A percentile compares a stretch with the other conserved stretches of the same genome.
phyloP scores from a whole-genome alignment of 2,888 invertebrate genomes.

The Chloroclystis v-ata region DNA sequence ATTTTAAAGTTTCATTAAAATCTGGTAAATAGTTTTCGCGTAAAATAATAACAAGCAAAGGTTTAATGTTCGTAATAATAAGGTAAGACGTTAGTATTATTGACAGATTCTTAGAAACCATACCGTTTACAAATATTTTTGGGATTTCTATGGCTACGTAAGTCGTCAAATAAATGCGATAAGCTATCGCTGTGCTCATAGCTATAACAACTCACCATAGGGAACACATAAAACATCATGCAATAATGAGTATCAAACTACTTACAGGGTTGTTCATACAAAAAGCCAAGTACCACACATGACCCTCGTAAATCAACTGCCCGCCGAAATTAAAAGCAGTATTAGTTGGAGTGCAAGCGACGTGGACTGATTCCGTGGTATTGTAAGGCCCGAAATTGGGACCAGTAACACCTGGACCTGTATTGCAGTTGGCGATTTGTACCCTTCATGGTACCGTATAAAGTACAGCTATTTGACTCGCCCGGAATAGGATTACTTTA shows the following conservation, averaged over 20 bases:
- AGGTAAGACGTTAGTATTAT: too few species aligned
- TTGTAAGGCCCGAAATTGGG: conserved; percentile 52
- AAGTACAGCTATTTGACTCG: conserved; percentile 24
- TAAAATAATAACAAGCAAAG: too few species aligned
- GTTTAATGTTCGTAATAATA: too few species aligned
- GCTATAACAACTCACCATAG: too few species aligned
- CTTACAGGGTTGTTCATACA: neutral
- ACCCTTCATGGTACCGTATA: conserved; percentile 24
- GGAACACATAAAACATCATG: conserved; percentile 33
- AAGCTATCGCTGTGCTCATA: too few species aligned
- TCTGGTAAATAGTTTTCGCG: too few species aligned
- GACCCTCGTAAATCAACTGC: conserved; percentile 68
- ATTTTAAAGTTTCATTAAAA: too few species aligned
- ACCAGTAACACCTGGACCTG: conserved; percentile 46
- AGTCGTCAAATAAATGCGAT: too few species aligned
- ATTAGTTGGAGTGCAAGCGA: conserved; percentile 62
- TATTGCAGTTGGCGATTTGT: conserved; percentile 30
- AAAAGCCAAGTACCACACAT: conserved; percentile 46
- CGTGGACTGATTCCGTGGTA: conserved; percentile 64
- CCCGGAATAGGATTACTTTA: conserved; percentile 9
- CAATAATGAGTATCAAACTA: neutral
- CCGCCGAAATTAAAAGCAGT: conserved; percentile 68
- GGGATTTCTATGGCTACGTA: too few species aligned
- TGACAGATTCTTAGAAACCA: too few species aligned
- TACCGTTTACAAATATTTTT: too few species aligned